Evolutionary conservation across 1,140 invertebrate species (phyloP).

Genomic region (Adoxophyes honmai): DNA sequence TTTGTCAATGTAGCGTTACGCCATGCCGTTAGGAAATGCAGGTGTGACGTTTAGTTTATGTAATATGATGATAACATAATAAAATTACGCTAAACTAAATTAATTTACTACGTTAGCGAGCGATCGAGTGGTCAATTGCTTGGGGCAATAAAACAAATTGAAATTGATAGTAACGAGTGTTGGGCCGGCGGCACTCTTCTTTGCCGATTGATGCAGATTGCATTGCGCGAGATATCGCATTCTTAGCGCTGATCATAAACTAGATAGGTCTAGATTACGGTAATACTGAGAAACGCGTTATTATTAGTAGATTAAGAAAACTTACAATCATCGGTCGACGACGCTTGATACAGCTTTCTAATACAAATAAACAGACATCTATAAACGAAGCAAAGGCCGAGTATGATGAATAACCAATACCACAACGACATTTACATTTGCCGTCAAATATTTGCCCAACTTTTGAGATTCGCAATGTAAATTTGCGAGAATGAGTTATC

Average conservation of each 20-base stretch:
- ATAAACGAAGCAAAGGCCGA: too few relatives aligned
- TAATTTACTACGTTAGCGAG: neutral
- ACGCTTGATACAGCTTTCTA: too few relatives aligned
- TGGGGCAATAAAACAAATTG: constrained; percentile 3
- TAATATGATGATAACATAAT: too few relatives aligned
- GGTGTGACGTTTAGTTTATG: too few relatives aligned
- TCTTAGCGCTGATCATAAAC: neutral
- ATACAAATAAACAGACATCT: too few relatives aligned
- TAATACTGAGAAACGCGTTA: neutral
- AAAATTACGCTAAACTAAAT: neutral
- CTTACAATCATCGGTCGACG: neutral
- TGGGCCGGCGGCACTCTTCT: neutral
- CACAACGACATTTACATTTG: too few relatives aligned
- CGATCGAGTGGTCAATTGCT: neutral
- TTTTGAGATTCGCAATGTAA: constrained; percentile 5
- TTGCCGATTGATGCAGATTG: neutral
- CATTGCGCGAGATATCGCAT: neutral
- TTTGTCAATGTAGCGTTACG: too few relatives aligned
- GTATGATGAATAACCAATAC: too few relatives aligned
- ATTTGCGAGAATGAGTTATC: constrained; percentile 24
- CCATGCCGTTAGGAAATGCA: too few relatives aligned
- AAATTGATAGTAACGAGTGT: neutral
- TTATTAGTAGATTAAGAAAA: constrained; percentile 4
- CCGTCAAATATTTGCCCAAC: neutral
- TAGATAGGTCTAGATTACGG: neutral